Evolutionary conservation across 2,797 vertebrate species (phyloP).

Genomic region (Atherinosoma microstoma): DNA sequence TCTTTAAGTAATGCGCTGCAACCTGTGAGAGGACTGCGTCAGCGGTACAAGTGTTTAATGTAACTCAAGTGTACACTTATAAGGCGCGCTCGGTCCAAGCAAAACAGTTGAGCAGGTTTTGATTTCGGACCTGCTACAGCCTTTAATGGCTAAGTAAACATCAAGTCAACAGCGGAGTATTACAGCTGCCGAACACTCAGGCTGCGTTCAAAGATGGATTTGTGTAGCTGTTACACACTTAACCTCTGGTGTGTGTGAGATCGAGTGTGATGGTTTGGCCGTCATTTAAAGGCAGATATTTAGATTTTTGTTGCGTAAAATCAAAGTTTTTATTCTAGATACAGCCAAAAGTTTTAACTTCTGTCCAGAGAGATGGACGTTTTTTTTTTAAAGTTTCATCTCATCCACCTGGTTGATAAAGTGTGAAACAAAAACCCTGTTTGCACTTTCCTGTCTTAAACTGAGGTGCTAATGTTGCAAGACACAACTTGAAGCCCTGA

Average conservation of each 20-base stretch:
- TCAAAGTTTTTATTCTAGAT: constrained; percentile 31
- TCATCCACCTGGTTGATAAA: constrained; percentile 14
- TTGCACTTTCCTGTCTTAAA: constrained; percentile 25
- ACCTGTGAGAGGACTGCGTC: constrained; percentile 47
- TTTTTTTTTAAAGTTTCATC: constrained; percentile 14
- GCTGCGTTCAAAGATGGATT: constrained; percentile 51
- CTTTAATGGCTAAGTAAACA: constrained; percentile 79
- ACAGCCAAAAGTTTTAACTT: constrained; percentile 13
- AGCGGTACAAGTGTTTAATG: constrained; percentile 64
- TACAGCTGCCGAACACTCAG: constrained; percentile 56
- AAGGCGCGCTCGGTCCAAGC: constrained; percentile 59
- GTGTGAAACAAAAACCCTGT: constrained; percentile 19
- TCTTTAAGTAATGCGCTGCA: constrained; percentile 36
- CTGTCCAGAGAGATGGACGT: neutral
- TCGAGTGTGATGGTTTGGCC: constrained; percentile 43
- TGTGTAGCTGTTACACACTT: constrained; percentile 44
- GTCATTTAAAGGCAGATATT: constrained; percentile 35
- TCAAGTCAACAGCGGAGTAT: constrained; percentile 65
- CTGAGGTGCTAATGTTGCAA: constrained; percentile 35
- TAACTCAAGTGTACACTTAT: constrained; percentile 63
- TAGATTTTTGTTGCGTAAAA: constrained; percentile 28
- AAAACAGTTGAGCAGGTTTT: constrained; percentile 70
- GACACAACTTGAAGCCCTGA: constrained; percentile 41
- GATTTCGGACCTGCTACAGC: constrained; percentile 73
- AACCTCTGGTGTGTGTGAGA: constrained; percentile 25